A percentile compares a stretch with the other conserved stretches of the same genome.
These are phyloP conservation scores for Coturnix japonica DNA, from an alignment of 2,113 vertebrate species.

Conservation along the genomic window DNA sequence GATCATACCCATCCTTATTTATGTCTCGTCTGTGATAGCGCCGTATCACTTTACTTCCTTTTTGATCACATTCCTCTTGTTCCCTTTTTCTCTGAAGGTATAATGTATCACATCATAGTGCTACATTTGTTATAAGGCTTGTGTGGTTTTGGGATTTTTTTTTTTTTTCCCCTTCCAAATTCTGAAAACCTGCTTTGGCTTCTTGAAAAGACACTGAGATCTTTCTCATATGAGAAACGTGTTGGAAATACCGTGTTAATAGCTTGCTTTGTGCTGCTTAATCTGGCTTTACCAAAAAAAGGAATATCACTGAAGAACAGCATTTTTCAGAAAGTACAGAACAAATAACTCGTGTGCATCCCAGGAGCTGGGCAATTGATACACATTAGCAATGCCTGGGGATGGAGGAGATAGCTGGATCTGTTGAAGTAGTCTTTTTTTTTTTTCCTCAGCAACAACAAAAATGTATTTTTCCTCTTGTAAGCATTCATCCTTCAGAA, in stretches of 20 bases:
- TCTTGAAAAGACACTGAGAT: not conserved
- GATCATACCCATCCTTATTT: not conserved
- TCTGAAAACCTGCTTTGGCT: not conserved
- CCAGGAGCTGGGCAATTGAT: not conserved
- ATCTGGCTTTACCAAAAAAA: not conserved
- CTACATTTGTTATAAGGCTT: not conserved
- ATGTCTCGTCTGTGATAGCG: not conserved
- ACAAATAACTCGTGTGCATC: not conserved
- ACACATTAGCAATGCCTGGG: not conserved
- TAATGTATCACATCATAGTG: not conserved
- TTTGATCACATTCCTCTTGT: not conserved
- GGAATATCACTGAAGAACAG: not conserved
- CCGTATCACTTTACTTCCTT: not conserved
- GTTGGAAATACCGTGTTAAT: not conserved
- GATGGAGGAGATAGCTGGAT: not conserved
- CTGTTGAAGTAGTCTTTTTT: not conserved
- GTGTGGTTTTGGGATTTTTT: not conserved
- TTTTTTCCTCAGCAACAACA: not conserved
- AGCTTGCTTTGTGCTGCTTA: not conserved
- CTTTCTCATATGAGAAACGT: not conserved
- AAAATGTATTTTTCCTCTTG: not conserved
- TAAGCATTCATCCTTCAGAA: constrained; percentile 1
- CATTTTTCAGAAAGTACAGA: not conserved
- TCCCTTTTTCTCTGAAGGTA: not conserved
- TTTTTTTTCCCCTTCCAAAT: not conserved